A percentile compares a stretch with the other conserved stretches of the same genome.
These are phyloP conservation scores for Apantesis nais DNA, from an alignment of 2,888 invertebrate genomes.

Conservation along the genomic window DNA sequence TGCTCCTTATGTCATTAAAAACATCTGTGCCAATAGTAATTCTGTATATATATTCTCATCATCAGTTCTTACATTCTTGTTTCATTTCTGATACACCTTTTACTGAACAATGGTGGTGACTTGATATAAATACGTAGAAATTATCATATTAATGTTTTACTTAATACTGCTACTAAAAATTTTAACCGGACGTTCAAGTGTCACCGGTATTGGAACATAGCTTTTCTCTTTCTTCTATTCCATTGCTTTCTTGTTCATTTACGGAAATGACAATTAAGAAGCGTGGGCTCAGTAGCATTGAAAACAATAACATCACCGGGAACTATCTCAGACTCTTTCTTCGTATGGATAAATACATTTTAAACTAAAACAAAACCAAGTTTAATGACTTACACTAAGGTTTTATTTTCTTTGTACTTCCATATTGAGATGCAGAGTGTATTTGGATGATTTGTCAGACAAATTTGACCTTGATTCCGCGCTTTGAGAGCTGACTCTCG, in stretches of 20 bases:
- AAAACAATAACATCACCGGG: conserved; percentile 77
- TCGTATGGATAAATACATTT: conserved; percentile 50
- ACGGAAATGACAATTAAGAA: conserved; percentile 79
- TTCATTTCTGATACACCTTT: too few relatives aligned
- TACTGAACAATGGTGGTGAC: too few relatives aligned
- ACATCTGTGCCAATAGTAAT: too few relatives aligned
- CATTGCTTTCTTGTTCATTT: conserved; percentile 55
- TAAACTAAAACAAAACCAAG: conserved; percentile 22
- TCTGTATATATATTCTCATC: too few relatives aligned
- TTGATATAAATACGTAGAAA: too few relatives aligned
- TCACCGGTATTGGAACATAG: not conserved
- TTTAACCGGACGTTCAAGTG: conserved; percentile 16
- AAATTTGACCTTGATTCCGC: conserved; percentile 80
- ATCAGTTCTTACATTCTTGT: too few relatives aligned
- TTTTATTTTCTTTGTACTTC: conserved; percentile 28
- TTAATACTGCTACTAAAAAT: too few relatives aligned
- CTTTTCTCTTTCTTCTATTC: conserved; percentile 45
- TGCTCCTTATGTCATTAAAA: too few relatives aligned
- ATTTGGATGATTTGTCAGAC: conserved; percentile 75
- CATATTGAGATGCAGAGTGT: conserved; percentile 52
- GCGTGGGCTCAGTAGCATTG: conserved; percentile 69
- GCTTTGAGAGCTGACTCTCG: conserved; percentile 71
- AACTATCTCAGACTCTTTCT: conserved; percentile 77
- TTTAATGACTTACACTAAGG: conserved; percentile 34
- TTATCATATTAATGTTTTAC: not conserved